Base-by-base conservation (phyloP, 2,113 vertebrate genomes). In the Gallinago paraguaiae region DNA sequence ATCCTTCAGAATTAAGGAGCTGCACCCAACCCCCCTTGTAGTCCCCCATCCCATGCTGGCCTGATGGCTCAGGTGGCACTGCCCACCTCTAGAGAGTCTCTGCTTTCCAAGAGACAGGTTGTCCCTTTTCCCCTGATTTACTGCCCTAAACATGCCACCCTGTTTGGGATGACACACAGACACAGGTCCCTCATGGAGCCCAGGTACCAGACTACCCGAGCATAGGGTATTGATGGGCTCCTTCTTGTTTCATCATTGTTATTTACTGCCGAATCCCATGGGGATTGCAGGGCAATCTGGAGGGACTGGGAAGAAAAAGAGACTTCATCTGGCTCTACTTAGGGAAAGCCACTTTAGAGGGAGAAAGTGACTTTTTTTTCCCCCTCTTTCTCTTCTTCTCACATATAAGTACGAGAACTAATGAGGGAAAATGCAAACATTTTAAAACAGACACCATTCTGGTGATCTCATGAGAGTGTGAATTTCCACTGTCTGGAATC, bases 131-230 rank as follows among this genome's bases (percentile, higher is more conserved):
- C 31, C 8, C 5, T 15, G 8, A 10, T 82, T 20, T 65, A 23
- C 48, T 31, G 3, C 5, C 60, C n/a, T 39, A 14, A 67, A 48
- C 25, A 41, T 2, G 1, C 7, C 19, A 20, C 35, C 1, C 0
- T 41, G 7, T 71, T 86, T 30, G 14, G 46, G 61, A 10, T 39
- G 28, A 22, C 31, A 31, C 2, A 46, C 50, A 57, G 37, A 43
- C 81, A 51, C 14, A 43, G 25, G 11, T 3, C 2, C 4, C 18
- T 27, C 3, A 5, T 8, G 64, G 25, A 86, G 70, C 39, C 30
- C 31, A 39, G 33, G 23, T 11, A 33, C 23, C n/a, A 56, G 63
- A 27, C 6, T 10, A 30, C 17, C 19, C 35, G 0, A 50, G 31
- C 0, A 1, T 4, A 5, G 19, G 20, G 14, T 19, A 33, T 15